Evolutionary conservation across 2,888 invertebrate genomes (phyloP).

Genomic region (Eurytoma californica): DNA sequence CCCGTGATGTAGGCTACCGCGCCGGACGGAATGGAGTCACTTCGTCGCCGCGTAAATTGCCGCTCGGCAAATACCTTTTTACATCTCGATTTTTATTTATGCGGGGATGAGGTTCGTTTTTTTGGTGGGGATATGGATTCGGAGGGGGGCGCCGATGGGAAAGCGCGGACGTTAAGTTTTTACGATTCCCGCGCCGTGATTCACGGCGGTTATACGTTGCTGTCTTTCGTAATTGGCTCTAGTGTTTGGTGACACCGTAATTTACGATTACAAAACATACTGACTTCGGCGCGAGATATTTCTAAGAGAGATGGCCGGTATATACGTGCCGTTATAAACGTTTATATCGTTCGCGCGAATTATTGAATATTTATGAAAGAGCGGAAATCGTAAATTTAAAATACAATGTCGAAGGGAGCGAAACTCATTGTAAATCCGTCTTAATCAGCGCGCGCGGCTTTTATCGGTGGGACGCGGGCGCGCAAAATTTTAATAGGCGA

Average conservation of each 20-base stretch:
- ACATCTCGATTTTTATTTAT: constrained; percentile 15
- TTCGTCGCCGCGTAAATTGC: constrained; percentile 22
- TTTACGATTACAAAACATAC: constrained; percentile 1
- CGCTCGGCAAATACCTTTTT: constrained; percentile 21
- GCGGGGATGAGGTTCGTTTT: not conserved
- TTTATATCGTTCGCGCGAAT: too few relatives aligned
- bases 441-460: not conserved
- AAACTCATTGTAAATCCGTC: constrained; percentile 21
- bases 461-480: not conserved
- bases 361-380: too few relatives aligned
- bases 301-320: too few relatives aligned
- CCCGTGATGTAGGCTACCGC: not conserved
- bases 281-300: too few relatives aligned
- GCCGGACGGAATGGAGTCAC: not conserved
- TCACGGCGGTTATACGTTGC: not conserved
- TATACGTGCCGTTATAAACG: too few relatives aligned
- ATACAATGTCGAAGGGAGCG: not conserved
- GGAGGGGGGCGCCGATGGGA: not conserved
- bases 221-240: not conserved
- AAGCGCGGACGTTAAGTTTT: not conserved
- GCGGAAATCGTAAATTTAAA: not conserved
- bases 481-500: constrained; percentile 35
- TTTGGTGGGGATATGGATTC: not conserved
- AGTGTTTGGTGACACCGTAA: not conserved
- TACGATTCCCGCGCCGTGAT: too few relatives aligned